Evolutionary conservation across 2,113 vertebrate genomes (phyloP).

Genomic region (Zapornia atra): DNA sequence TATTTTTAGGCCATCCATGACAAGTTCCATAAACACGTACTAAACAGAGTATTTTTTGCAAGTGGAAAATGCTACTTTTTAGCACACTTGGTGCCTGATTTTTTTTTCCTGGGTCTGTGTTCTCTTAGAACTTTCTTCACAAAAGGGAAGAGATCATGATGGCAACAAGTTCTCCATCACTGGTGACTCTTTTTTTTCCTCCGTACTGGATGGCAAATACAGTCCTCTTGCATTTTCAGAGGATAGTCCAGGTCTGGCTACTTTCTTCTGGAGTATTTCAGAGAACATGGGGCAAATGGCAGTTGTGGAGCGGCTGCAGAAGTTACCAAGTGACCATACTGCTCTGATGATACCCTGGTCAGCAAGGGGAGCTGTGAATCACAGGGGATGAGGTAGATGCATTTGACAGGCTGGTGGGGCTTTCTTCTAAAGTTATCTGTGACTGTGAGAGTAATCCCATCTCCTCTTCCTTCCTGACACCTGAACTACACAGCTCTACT

Average conservation of each 20-base stretch:
- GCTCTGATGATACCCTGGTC: background rate
- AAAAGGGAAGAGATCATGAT: background rate
- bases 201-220: background rate
- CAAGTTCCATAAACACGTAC: conserved; percentile 54
- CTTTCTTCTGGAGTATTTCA: background rate
- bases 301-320: background rate
- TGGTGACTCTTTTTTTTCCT: background rate
- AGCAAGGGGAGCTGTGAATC: background rate
- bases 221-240: conserved; percentile 10
- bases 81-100: background rate
- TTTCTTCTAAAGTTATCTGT: background rate
- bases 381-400: background rate
- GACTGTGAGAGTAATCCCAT: background rate
- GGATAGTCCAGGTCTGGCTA: background rate
- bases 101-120: conserved; percentile 3
- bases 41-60: conserved; percentile 14
- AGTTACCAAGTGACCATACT: background rate
- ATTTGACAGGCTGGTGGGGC: background rate
- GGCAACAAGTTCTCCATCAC: background rate
- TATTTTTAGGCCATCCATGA: conserved; percentile 67
- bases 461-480: background rate
- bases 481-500: background rate
- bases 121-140: conserved; percentile 20
- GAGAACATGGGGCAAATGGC: background rate
- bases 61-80: background rate